phyloP scores from a whole-genome alignment of 1,140 invertebrate genomes.

The Zaprionus capensis region DNA sequence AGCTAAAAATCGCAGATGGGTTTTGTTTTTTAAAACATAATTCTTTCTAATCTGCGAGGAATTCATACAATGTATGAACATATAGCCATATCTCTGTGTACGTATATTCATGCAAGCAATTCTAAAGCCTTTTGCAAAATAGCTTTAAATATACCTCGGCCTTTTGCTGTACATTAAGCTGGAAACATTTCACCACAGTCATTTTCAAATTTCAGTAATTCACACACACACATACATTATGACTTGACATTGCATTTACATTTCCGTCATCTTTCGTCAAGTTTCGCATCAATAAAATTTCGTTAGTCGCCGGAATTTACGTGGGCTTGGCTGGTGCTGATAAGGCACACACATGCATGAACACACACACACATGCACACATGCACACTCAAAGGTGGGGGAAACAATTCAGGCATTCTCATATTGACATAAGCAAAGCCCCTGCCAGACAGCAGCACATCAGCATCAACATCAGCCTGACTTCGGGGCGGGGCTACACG shows the following conservation, averaged over 20 bases:
- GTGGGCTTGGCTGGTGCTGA: slow-evolving; percentile 50
- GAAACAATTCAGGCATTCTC: slow-evolving; percentile 28
- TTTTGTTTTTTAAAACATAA: slow-evolving; percentile 5
- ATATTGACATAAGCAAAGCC: slow-evolving; percentile 57
- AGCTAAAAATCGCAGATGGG: slow-evolving; percentile 1
- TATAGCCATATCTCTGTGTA: background rate
- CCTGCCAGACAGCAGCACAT: slow-evolving; percentile 41
- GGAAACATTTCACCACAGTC: slow-evolving; percentile 21
- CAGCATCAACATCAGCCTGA: slow-evolving; percentile 12
- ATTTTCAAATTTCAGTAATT: slow-evolving; percentile 32
- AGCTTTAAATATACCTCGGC: background rate
- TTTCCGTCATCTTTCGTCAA: slow-evolving; percentile 47
- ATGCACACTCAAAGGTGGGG: background rate
- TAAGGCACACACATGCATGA: slow-evolving; percentile 41
- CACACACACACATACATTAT: slow-evolving; percentile 1
- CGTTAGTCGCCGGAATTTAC: slow-evolving; percentile 44
- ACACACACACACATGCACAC: slow-evolving; percentile 15
- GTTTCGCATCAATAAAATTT: slow-evolving; percentile 53
- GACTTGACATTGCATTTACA: slow-evolving; percentile 32
- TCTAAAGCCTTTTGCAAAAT: background rate
- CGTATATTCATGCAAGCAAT: background rate
- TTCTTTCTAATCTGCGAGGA: background rate
- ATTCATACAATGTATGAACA: background rate
- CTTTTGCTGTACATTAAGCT: background rate
- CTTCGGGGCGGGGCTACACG: background rate